Conservation (phyloP, 1,140 invertebrate genomes). For the Caerostris extrusa region DNA sequence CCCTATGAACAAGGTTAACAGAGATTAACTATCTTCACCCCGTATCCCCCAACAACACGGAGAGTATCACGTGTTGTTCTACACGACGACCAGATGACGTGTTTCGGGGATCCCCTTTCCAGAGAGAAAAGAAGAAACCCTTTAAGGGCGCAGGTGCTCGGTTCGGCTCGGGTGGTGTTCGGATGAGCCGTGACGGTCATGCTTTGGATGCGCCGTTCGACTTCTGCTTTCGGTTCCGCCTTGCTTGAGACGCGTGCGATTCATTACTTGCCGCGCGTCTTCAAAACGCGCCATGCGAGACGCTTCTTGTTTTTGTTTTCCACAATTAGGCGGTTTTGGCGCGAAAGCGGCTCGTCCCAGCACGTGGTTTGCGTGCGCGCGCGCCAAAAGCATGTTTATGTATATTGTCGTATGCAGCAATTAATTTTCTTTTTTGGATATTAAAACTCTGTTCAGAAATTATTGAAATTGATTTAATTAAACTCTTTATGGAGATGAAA, state of each 20-base stretch:
- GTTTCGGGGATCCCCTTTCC: constrained; percentile 21
- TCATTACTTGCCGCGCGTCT: constrained; percentile 25
- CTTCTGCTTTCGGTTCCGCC: constrained; percentile 24
- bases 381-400: neutral
- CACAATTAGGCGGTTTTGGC: constrained; percentile 52
- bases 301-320: constrained; percentile 21
- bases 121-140: constrained; percentile 42
- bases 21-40: no score
- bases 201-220: constrained; percentile 58
- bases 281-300: constrained; percentile 14
- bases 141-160: constrained; percentile 66
- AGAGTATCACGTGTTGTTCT: no score
- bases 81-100: neutral
- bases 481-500: no score
- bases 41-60: no score
- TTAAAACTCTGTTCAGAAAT: no score
- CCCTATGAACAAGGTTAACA: no score
- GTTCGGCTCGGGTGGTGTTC: constrained; percentile 71
- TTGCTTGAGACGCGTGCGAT: constrained; percentile 48
- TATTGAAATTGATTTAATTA: no score
- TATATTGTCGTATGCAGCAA: no score
- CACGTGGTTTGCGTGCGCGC: constrained; percentile 30
- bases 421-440: no score
- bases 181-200: constrained; percentile 73
- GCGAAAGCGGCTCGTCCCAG: constrained; percentile 22